phyloP scores from a whole-genome alignment of 2,888 invertebrate genomes.

The Agonopterix alstromeriana region DNA sequence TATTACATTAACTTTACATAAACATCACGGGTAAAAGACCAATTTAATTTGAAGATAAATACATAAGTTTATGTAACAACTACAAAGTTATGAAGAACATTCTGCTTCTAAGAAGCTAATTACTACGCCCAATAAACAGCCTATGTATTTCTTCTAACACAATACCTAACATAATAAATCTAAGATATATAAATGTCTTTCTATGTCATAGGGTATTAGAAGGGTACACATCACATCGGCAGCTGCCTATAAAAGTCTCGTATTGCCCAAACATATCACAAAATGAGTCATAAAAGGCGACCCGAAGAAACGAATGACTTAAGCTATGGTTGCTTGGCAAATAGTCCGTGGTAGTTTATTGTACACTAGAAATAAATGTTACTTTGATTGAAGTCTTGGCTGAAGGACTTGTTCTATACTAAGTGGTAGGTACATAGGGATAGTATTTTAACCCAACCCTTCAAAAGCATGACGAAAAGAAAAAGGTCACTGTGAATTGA shows the following conservation, averaged over 20 bases:
- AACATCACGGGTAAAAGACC: too few species aligned
- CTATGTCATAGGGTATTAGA: background rate
- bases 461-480: too few species aligned
- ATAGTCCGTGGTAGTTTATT: constrained; percentile 1
- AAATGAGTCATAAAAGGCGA: constrained; percentile 26
- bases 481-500: too few species aligned
- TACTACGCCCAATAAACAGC: background rate
- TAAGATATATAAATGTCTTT: too few species aligned
- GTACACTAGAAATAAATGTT: background rate
- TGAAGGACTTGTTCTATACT: too few species aligned
- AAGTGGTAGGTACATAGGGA: too few species aligned
- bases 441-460: too few species aligned
- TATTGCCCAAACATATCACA: constrained; percentile 40
- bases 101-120: background rate
- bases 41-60: too few species aligned
- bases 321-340: constrained; percentile 8
- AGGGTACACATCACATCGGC: constrained; percentile 37
- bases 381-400: background rate
- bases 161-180: too few species aligned
- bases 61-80: too few species aligned
- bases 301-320: constrained; percentile 7
- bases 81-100: background rate
- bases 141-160: background rate
- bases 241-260: constrained; percentile 37
- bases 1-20: too few species aligned